Percentiles rank a stretch among this genome's conserved stretches.
phyloP scores from a whole-genome alignment of 2,113 vertebrate genomes.

The Malurus cyaneus region DNA sequence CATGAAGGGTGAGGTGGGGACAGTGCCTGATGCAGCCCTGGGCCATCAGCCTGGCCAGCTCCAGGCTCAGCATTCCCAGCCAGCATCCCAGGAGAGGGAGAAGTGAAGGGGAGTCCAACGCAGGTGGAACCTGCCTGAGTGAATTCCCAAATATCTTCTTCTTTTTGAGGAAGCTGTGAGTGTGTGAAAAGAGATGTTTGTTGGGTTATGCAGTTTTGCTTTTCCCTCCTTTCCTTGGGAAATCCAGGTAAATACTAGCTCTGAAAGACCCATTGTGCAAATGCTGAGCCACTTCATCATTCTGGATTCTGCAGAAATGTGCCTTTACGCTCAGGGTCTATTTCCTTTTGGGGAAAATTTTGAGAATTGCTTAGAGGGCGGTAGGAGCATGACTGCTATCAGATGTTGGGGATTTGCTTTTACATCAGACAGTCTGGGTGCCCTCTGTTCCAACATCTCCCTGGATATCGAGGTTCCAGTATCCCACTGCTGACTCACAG shows the following conservation, averaged over 20 bases:
- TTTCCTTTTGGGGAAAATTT: not conserved
- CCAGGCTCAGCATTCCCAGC: not conserved
- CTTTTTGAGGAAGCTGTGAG: not conserved
- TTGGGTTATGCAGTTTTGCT: not conserved
- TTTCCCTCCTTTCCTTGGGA: not conserved
- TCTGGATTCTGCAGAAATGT: not conserved
- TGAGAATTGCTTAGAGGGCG: not conserved
- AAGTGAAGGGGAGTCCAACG: not conserved
- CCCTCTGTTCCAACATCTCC: not conserved
- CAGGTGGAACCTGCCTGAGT: not conserved
- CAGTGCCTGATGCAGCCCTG: fast-evolving
- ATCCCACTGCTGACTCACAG: not conserved
- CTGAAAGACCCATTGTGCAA: not conserved
- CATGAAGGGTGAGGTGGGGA: not conserved
- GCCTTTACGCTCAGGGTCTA: not conserved
- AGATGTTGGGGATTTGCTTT: not conserved
- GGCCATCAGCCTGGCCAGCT: not conserved
- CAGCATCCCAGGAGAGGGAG: not conserved
- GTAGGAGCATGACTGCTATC: not conserved
- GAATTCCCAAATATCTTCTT: not conserved
- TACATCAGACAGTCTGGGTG: not conserved
- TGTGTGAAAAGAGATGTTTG: not conserved
- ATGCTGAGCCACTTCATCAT: not conserved
- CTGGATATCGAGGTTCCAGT: not conserved
- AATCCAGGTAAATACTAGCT: not conserved